Base-by-base conservation (phyloP, 1,140 invertebrate genomes). In the Hycleus phaleratus region DNA sequence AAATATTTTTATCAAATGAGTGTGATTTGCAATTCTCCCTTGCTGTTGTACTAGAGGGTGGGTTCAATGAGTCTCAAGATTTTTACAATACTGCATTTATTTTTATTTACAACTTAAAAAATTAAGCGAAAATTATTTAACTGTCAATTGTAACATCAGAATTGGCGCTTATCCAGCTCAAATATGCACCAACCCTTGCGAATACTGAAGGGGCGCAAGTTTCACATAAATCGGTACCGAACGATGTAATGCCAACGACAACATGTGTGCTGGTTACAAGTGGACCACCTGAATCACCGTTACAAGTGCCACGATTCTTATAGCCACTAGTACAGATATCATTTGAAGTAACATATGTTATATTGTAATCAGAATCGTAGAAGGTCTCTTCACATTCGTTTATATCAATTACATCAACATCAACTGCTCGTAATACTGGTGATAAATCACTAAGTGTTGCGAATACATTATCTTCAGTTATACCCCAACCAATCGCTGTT, bases 271-370 rank as follows among this genome's bases (percentile, higher is more conserved):
- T 67, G 43, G 75, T 70, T 2, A 72, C 74, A 51, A 78, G 43
- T 7, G 77, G 77, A 4, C 77, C 76, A 4, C 77, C 76, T 52
- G 75, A 76, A 59, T 78, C 77, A 18, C 77, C 77, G 75, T 78
- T 67, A 25, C 70, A 69, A 56, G 48, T 57, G 18, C 55, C 46
- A 26, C 38, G 43, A 46, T 47, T 49, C 5, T 7, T 26, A 12
- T 44, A 57, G 8, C 46, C 48, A n/a, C 26, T 38, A 45, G 40
- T 58, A 26, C 47, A 59, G 8, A 39, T 12, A 45, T 62, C 59
- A 7, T 49, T 40, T 11, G 38, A 25, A n/a, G 48, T 42, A 6
- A 59, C 43, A 38, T 62, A 62, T 43, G 32, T 8, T 42, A 53
- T 38, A 25, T 25, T 45, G 38, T 12, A 9, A 1, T 49, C 46